Evolutionary conservation across 2,113 vertebrate genomes (phyloP), one percentile per base, ranked within the genome.

Genomic region (Chaetorhynchus papuensis): DNA sequence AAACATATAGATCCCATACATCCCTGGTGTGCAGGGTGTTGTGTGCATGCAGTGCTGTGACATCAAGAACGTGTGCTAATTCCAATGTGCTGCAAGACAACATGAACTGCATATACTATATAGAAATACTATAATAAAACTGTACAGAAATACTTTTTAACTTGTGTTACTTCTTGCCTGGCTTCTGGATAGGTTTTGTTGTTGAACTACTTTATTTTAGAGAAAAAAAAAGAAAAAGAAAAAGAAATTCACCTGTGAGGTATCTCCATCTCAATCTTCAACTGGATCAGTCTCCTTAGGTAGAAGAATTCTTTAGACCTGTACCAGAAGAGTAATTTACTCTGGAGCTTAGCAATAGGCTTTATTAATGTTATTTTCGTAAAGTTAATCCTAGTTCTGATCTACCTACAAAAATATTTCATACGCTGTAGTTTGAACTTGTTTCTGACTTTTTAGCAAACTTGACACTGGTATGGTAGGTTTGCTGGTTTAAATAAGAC

Each of bases 61-160:
- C 37, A 41, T 9, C 17, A 72, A 31, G 35, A 45, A 85, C 15
- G 9, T 0, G 3, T 0, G 0, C 22, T 9, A 41, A 50, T 24
- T 27, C 50, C 45, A n/a, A 6, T 18, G 45, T 66, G 52, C 50
- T 57, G 69, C 42, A 28, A 31, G 28, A 65, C 21, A 56, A 22
- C 50, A 31, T 30, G 21, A 33, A 20, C 28, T 44, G 18, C 24
- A 21, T 14, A 13, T 24, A 22, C 8, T 24, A 2, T 3, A 26
- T 17, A 56, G 12, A 31, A 71, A 64, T 27, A 23, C 26, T 6
- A 5, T 9, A 2, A 18, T 52, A 65, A 68, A 30, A 1, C 9
- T 24, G 11, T 2, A 20, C 18, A 21, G 15, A 56, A 64, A 66
- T 22, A 30, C 16, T 20, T 44, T 33, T 13, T 2, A 18, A 37